phyloP scores from a whole-genome alignment of 2,113 vertebrate species.

The Notothenia coriiceps region DNA sequence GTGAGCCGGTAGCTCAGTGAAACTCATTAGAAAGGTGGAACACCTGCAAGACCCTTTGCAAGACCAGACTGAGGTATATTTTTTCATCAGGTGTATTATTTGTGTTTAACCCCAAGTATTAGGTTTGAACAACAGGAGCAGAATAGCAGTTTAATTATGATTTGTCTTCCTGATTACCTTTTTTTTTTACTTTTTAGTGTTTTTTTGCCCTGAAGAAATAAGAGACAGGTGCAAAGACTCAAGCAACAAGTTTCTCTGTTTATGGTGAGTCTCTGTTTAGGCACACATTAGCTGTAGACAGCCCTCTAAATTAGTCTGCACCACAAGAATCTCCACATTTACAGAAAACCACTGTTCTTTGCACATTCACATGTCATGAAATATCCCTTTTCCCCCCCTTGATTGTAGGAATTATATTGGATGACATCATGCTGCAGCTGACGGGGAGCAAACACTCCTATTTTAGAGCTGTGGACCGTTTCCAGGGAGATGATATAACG shows the following conservation, averaged over 20 bases:
- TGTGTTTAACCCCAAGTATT: neutral
- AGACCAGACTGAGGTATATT: slow-evolving; percentile 3
- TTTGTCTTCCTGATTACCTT: neutral
- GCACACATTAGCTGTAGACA: slow-evolving; percentile 64
- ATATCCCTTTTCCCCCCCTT: slow-evolving; percentile 61
- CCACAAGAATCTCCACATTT: slow-evolving; percentile 69
- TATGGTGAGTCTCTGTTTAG: slow-evolving; percentile 48
- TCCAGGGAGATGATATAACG: slow-evolving; percentile 80
- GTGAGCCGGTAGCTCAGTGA: slow-evolving; percentile 69
- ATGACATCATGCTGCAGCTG: slow-evolving; percentile 83
- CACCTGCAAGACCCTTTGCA: slow-evolving; percentile 68
- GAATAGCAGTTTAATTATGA: neutral
- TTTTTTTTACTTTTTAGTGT: neutral
- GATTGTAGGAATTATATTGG: slow-evolving; percentile 77
- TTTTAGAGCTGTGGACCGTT: slow-evolving; percentile 74
- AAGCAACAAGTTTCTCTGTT: slow-evolving; percentile 56
- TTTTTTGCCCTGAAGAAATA: slow-evolving; percentile 20
- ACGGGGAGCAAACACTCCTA: slow-evolving; percentile 75
- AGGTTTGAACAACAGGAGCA: neutral
- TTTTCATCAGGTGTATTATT: neutral
- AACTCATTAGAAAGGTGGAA: slow-evolving; percentile 62
- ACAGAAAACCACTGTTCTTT: slow-evolving; percentile 66
- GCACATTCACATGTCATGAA: slow-evolving; percentile 74
- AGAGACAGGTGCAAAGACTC: slow-evolving; percentile 58
- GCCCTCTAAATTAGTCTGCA: slow-evolving; percentile 57